Conservation (phyloP, 2,888 invertebrate species). For the Osedax fenrisi region DNA sequence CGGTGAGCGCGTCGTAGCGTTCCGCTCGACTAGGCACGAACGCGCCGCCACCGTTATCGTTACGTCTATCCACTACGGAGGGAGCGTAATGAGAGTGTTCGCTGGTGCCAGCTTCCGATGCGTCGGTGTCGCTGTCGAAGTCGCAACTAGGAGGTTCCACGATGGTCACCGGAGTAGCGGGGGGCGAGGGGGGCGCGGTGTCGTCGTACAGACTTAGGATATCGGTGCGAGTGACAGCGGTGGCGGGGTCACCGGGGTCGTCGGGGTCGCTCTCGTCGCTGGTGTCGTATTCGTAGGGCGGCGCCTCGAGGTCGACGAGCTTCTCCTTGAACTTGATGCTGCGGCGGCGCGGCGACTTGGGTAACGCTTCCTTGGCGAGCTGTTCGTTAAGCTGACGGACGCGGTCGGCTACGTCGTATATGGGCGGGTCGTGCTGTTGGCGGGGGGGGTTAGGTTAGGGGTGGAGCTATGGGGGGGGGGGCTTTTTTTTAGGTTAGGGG, state of each 20-base stretch:
- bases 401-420: conserved; percentile 46
- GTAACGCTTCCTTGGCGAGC: conserved; percentile 37
- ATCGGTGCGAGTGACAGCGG: background rate
- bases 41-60: background rate
- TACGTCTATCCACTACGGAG: too few relatives aligned
- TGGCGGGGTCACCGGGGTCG: background rate
- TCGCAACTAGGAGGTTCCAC: background rate
- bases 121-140: background rate
- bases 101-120: too few relatives aligned
- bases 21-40: background rate
- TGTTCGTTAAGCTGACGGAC: conserved; percentile 45
- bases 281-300: conserved; percentile 41
- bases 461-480: background rate
- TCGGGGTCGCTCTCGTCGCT: conserved; percentile 35
- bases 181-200: too few relatives aligned
- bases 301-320: conserved; percentile 45
- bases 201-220: too few relatives aligned
- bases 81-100: too few relatives aligned
- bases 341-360: conserved; percentile 33
- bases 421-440: conserved; percentile 39
- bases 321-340: conserved; percentile 45
- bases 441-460: background rate
- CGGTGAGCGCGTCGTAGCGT: background rate
- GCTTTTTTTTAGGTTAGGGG: background rate
- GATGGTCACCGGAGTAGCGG: too few relatives aligned